Evolutionary conservation across 2,113 vertebrate species (phyloP), one percentile per base, ranked within the genome.

Genomic region (Castor canadensis): DNA sequence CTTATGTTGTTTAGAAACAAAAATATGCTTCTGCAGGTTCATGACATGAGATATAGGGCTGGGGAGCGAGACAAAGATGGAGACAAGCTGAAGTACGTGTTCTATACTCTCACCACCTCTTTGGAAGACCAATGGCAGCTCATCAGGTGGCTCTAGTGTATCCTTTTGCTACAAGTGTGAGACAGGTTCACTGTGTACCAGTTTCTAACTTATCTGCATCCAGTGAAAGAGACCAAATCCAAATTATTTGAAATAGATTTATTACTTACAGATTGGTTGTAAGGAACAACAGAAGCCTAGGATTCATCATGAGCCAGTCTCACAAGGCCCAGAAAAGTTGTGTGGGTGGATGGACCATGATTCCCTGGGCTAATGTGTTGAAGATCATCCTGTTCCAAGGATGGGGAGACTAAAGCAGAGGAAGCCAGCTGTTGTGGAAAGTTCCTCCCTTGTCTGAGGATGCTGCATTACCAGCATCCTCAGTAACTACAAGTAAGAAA

Each of bases 81-180:
- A 60, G 35, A 38, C 66, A 89, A 38, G 28, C 9, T 19, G 28
- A 93, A 52, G 1, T 26, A 7, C 30, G 80, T 15, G 95, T 56
- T 90, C 52, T 69, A 32, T 38, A 40, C 0, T 22, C 1, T 77
- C 88, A 95, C 32, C 16, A 38, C 22, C 67, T 93, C 30, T 95
- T 67, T 79, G 99, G 99, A 93, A 99, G 96, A 99, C 98, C 6
- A 99, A 98, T 90, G 98, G 97, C 64, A 98, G 99, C 84, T 98
- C 98, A 30, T 98, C 99, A 10, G 98, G 98, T 82, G 98, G 98
- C 88, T 99, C 98, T 19, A 99, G 99, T 30, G 98, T 96, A 97
- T 98, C 98, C 11, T 99, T 99, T 98, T 99, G 99, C 97, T 99
- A 99, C 97, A 99, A 17, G 24, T 64, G 28, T 28, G 17, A 84